Conservation (phyloP, 2,888 invertebrate genomes). For the Spatulosminthurus flaviceps region DNA sequence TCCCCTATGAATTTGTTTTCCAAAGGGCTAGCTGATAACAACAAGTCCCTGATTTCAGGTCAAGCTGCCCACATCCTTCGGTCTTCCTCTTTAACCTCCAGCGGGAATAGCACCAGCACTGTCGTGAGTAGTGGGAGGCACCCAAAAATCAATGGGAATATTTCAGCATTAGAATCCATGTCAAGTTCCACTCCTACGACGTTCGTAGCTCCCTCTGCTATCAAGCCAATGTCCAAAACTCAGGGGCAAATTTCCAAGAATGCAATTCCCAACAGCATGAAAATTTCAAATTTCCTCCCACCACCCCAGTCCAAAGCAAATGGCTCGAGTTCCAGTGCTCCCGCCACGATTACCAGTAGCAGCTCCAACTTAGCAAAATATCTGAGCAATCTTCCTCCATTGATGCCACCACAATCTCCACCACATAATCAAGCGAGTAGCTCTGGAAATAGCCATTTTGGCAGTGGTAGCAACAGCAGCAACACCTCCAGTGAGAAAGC, state of each 20-base stretch:
- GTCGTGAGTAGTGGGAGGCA: slow-evolving; percentile 45
- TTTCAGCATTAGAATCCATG: neutral
- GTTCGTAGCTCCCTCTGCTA: slow-evolving; percentile 43
- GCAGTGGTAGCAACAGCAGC: neutral
- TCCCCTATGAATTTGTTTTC: slow-evolving; percentile 28
- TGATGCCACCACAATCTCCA: slow-evolving; percentile 37
- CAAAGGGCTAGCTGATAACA: neutral
- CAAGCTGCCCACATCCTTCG: slow-evolving; percentile 51
- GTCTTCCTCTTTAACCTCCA: slow-evolving; percentile 54
- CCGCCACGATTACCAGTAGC: slow-evolving; percentile 62
- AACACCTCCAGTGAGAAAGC: neutral
- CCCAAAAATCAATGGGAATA: slow-evolving; percentile 36
- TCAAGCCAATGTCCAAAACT: slow-evolving; percentile 46
- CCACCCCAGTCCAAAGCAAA: slow-evolving; percentile 50
- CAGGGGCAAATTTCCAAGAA: slow-evolving; percentile 50
- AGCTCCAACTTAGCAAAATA: slow-evolving; percentile 52
- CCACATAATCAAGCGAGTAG: slow-evolving; percentile 1
- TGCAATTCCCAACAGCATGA: slow-evolving; percentile 62
- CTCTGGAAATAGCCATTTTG: neutral
- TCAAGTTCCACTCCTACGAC: slow-evolving; percentile 14
- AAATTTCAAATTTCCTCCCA: slow-evolving; percentile 63
- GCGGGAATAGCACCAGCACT: slow-evolving; percentile 27
- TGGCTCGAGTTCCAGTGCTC: slow-evolving; percentile 47
- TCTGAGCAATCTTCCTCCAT: slow-evolving; percentile 52
- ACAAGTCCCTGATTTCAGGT: slow-evolving; percentile 7